Evolutionary conservation across 30 jellyfish, hydroid and myxozoan species (phyloP).

Genomic region (Pelagia noctiluca): DNA sequence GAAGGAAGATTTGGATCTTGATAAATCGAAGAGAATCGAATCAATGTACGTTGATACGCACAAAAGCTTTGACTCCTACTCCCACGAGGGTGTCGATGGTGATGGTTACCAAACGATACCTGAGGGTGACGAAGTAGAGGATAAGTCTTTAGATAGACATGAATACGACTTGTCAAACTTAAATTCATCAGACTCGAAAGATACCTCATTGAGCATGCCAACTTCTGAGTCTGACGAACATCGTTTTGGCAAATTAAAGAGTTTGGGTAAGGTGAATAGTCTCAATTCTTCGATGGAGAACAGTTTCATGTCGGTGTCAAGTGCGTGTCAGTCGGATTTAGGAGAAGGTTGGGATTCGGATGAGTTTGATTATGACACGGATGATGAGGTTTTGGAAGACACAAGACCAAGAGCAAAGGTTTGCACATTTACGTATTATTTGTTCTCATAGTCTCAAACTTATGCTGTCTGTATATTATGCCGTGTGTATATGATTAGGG

Average conservation of each 20-base stretch:
- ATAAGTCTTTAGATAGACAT: neutral
- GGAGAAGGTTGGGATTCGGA: conserved; percentile 94
- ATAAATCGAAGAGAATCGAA: conserved; percentile 19
- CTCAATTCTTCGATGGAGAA: neutral
- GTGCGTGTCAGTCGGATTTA: conserved; percentile 21
- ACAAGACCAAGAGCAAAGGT: conserved; percentile 13
- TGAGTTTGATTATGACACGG: conserved; percentile 82
- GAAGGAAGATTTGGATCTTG: neutral
- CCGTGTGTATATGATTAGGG: neutral
- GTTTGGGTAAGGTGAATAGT: neutral
- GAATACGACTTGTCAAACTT: neutral
- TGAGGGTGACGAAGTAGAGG: conserved; percentile 13
- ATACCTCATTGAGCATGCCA: neutral
- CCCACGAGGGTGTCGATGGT: neutral
- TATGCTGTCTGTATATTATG: neutral
- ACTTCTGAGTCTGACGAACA: neutral
- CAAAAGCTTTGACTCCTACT: neutral
- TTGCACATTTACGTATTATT: neutral
- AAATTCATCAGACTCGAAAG: neutral
- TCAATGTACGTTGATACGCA: conserved; percentile 68
- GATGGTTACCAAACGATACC: conserved; percentile 53
- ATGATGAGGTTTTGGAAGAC: conserved; percentile 70
- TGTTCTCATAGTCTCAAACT: too few species aligned
- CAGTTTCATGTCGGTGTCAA: neutral
- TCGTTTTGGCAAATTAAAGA: neutral